Conservation (phyloP, 2,797 vertebrate species). For the Lepidocolaptes lacrymiger region DNA sequence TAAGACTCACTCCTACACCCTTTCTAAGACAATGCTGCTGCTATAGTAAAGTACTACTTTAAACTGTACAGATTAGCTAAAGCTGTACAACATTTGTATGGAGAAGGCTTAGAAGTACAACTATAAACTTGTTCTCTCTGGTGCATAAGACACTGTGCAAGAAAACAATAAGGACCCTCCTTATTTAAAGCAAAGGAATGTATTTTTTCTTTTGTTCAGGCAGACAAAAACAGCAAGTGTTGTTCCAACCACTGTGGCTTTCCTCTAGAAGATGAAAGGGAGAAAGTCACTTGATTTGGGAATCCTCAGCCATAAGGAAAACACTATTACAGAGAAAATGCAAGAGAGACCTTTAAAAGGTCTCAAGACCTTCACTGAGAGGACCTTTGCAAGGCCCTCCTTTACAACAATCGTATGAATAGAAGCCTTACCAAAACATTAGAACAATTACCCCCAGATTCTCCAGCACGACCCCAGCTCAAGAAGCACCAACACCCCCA, state of each 20-base stretch:
- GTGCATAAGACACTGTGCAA: neutral
- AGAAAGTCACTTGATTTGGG: neutral
- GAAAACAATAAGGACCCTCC: neutral
- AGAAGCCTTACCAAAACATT: neutral
- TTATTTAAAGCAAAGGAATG: neutral
- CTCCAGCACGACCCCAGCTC: neutral
- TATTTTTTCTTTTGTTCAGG: neutral
- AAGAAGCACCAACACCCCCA: neutral
- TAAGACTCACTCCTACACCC: neutral
- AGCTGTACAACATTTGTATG: neutral
- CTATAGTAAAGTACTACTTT: neutral
- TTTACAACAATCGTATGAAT: neutral
- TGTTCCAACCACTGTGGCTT: neutral
- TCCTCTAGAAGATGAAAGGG: neutral
- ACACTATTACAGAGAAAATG: neutral
- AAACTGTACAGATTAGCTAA: neutral
- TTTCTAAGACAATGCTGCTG: neutral
- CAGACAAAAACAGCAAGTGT: neutral
- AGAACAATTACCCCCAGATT: neutral
- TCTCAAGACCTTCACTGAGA: neutral
- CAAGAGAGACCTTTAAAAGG: neutral
- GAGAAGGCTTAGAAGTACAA: neutral
- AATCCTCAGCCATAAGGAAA: neutral
- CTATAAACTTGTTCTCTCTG: neutral
- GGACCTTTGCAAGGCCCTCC: neutral